phyloP scores from a whole-genome alignment of 2,113 vertebrate genomes.

The Hydrolagus affinis region DNA sequence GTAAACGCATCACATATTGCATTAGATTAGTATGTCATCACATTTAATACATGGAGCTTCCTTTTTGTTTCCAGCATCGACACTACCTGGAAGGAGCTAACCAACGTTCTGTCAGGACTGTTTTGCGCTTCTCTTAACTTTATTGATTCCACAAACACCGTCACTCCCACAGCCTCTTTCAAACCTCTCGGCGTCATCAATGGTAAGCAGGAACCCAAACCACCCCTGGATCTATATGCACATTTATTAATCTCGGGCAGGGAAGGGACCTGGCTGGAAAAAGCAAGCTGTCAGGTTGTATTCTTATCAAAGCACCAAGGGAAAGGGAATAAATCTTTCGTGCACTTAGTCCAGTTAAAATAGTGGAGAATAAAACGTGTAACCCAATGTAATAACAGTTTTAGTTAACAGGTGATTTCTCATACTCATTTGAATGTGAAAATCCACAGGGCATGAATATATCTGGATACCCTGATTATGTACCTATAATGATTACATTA shows the following conservation, averaged over 20 bases:
- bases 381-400: no score
- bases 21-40: no score
- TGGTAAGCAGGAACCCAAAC: conserved; percentile 51
- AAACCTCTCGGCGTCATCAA: conserved; percentile 86
- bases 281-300: neutral
- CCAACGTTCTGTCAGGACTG: conserved; percentile 88
- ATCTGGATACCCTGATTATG: no score
- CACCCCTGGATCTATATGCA: neutral
- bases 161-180: conserved; percentile 89
- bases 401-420: no score
- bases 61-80: conserved; percentile 66
- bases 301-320: neutral
- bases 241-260: neutral
- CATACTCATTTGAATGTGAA: no score
- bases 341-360: no score
- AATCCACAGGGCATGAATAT: no score
- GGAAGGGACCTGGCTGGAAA: no score
- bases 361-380: no score
- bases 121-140: conserved; percentile 97
- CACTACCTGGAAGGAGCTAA: conserved; percentile 85
- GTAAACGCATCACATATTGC: no score
- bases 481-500: no score
- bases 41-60: neutral
- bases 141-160: conserved; percentile 93
- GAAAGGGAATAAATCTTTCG: no score